A percentile compares a stretch with the other conserved stretches of the same genome.
Conservation (phyloP, 2,797 vertebrate genomes). For the Lateolabrax maculatus region DNA sequence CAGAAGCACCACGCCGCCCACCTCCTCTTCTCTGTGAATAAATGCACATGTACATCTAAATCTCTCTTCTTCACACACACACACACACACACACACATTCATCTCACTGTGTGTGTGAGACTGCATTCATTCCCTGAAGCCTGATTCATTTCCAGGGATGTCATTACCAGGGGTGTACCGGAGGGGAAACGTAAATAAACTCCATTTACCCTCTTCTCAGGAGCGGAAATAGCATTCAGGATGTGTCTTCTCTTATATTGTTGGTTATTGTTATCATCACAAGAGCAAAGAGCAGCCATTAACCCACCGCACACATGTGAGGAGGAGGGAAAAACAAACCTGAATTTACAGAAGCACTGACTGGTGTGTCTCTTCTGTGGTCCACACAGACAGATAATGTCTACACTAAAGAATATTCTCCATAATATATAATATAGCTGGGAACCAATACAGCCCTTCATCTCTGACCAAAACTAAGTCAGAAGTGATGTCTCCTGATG, state of each 20-base stretch:
- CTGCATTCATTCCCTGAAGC: slow-evolving; percentile 28
- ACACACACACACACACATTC: background rate
- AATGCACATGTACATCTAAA: background rate
- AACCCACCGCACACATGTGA: background rate
- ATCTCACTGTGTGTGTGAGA: background rate
- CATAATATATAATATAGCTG: too few species aligned
- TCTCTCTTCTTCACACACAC: background rate
- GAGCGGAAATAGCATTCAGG: slow-evolving; percentile 8
- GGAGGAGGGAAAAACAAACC: background rate
- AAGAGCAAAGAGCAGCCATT: slow-evolving; percentile 8
- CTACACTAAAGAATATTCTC: background rate
- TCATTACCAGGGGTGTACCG: slow-evolving; percentile 20
- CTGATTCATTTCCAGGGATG: slow-evolving; percentile 44
- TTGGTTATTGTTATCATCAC: slow-evolving; percentile 8
- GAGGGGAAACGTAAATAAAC: slow-evolving; percentile 45
- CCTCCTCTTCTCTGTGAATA: slow-evolving; percentile 10
- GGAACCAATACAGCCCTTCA: too few species aligned
- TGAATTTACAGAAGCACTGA: background rate
- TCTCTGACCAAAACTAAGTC: too few species aligned
- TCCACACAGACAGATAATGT: background rate
- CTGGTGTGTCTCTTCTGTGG: background rate
- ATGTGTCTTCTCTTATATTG: background rate
- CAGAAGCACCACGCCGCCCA: slow-evolving; percentile 6
- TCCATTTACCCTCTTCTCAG: slow-evolving; percentile 22
- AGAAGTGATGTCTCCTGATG: too few species aligned